phyloP scores from a whole-genome alignment of 2,888 invertebrate species.

The Argynnis bischoffii region DNA sequence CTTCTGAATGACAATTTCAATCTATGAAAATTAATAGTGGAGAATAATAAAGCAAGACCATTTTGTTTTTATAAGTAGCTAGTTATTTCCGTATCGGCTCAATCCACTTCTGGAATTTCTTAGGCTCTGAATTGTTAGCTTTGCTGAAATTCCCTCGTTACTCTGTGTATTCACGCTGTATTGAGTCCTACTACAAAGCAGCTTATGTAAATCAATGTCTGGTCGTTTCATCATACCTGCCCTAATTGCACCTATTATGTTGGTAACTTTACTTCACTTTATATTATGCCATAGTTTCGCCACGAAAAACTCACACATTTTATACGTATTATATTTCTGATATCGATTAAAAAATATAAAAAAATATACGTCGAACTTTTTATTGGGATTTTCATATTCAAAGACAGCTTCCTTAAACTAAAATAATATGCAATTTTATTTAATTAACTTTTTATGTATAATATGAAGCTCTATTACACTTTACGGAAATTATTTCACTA shows the following conservation, averaged over 20 bases:
- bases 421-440: no score
- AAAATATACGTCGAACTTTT: no score
- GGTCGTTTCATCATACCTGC: constrained; percentile 1
- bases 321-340: no score
- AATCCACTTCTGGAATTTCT: constrained; percentile 45
- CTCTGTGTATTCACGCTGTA: constrained; percentile 3
- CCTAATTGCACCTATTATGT: background rate
- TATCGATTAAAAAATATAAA: no score
- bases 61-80: constrained; percentile 71
- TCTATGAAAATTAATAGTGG: constrained; percentile 77
- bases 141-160: constrained; percentile 11
- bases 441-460: no score
- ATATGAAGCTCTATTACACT: no score
- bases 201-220: constrained; percentile 11
- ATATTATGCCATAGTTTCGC: no score
- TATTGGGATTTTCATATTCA: no score
- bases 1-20: constrained; percentile 74
- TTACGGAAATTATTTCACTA: no score
- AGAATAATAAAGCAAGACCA: constrained; percentile 34
- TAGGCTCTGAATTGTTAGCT: constrained; percentile 29
- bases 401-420: no score
- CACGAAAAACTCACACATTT: no score
- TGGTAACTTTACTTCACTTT: no score
- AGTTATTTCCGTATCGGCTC: constrained; percentile 55
- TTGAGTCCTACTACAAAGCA: background rate